Percentiles rank a stretch among this genome's conserved stretches.
Evolutionary conservation across 1,140 invertebrate genomes (phyloP).

Genomic region (Scaptomyza pallida): DNA sequence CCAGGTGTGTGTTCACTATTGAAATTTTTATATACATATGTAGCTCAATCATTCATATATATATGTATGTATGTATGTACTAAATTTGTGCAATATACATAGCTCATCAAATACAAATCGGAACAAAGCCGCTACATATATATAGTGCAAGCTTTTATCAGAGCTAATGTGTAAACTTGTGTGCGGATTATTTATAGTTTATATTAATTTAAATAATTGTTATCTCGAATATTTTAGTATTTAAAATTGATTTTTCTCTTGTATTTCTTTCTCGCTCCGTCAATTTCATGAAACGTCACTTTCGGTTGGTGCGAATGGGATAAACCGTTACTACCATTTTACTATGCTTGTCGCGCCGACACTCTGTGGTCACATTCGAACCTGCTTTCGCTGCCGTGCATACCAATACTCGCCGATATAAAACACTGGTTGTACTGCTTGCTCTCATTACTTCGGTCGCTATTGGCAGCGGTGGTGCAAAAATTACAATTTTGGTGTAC

Average conservation of each 20-base stretch:
- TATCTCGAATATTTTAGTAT: slow-evolving; percentile 56
- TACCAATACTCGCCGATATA: slow-evolving; percentile 40
- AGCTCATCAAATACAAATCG: neutral
- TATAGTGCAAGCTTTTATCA: neutral
- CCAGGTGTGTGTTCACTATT: slow-evolving; percentile 31
- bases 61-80: slow-evolving; percentile 8
- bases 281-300: slow-evolving; percentile 43
- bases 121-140: neutral
- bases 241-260: slow-evolving; percentile 78
- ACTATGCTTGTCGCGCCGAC: slow-evolving; percentile 52
- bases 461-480: slow-evolving; percentile 73
- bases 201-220: slow-evolving; percentile 34
- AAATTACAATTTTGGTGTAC: slow-evolving; percentile 84
- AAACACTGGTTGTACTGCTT: slow-evolving; percentile 63
- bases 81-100: neutral
- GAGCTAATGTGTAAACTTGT: neutral
- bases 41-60: neutral
- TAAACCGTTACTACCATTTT: slow-evolving; percentile 47
- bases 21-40: slow-evolving; percentile 15
- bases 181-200: neutral
- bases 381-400: slow-evolving; percentile 54
- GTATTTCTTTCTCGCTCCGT: slow-evolving; percentile 63
- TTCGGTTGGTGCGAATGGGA: slow-evolving; percentile 65
- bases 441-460: slow-evolving; percentile 52
- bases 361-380: slow-evolving; percentile 45